phyloP scores from a whole-genome alignment of 2,888 invertebrate genomes.

The Yponomeuta evonymella region DNA sequence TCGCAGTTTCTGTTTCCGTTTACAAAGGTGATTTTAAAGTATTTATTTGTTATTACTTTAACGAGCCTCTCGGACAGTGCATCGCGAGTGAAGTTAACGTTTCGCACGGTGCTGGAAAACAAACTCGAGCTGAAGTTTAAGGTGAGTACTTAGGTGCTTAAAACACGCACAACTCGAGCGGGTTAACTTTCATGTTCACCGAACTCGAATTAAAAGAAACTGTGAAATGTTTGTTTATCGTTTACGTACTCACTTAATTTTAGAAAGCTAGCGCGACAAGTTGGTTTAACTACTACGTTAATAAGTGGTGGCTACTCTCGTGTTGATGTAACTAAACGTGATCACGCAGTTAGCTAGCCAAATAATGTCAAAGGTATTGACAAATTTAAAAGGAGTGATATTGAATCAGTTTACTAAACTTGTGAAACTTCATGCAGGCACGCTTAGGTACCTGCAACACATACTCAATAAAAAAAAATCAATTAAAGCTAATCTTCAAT shows the following conservation, averaged over 20 bases:
- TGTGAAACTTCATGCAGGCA: no score
- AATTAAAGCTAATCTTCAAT: not conserved
- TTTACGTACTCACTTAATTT: conserved; percentile 9
- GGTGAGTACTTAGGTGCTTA: conserved; percentile 39
- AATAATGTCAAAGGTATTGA: conserved; percentile 36
- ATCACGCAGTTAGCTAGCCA: conserved; percentile 41
- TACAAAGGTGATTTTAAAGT: conserved; percentile 37
- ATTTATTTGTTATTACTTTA: conserved; percentile 33
- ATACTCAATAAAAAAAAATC: not conserved
- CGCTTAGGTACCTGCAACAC: not conserved
- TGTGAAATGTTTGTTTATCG: conserved; percentile 11
- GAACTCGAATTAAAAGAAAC: not conserved
- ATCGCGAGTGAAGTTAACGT: conserved; percentile 60
- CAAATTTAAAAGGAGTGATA: not conserved
- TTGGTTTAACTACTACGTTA: conserved; percentile 14
- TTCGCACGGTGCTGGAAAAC: conserved; percentile 48
- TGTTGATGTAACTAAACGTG: conserved; percentile 63
- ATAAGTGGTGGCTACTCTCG: conserved; percentile 29
- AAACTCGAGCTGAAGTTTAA: conserved; percentile 52
- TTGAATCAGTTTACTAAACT: not conserved
- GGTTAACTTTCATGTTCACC: not conserved
- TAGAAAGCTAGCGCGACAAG: conserved; percentile 16
- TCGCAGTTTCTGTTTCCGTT: conserved; percentile 34
- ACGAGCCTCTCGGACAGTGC: conserved; percentile 46
- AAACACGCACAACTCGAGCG: no score